These are phyloP conservation scores for Zygothrica quintamaculata DNA, from an alignment of 2,888 invertebrate species.

Conservation along the genomic window DNA sequence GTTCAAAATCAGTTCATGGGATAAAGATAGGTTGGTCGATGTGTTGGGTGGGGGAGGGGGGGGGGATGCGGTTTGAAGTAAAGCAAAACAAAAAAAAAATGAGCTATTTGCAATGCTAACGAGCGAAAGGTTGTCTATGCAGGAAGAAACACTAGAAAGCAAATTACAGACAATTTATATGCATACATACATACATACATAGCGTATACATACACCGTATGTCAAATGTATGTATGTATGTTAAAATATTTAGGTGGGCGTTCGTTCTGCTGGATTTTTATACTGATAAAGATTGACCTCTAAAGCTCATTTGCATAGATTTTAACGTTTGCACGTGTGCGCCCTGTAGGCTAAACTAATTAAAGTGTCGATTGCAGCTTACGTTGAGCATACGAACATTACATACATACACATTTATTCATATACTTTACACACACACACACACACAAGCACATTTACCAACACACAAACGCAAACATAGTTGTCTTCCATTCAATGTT, in stretches of 20 bases:
- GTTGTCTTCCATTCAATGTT: conserved; percentile 62
- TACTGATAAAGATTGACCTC: conserved; percentile 70
- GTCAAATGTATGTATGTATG: conserved; percentile 9
- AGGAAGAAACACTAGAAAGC: conserved; percentile 71
- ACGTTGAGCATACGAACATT: background rate
- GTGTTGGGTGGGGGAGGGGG: too few relatives aligned
- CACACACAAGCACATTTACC: conserved; percentile 1
- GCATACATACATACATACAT: conserved; percentile 13
- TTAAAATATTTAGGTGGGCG: conserved; percentile 45
- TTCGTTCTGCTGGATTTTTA: conserved; percentile 37
- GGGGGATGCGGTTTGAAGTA: background rate
- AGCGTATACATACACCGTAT: background rate
- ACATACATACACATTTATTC: background rate
- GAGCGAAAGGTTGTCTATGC: conserved; percentile 60
- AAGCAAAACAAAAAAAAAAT: too few relatives aligned
- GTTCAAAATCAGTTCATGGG: too few relatives aligned
- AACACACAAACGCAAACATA: conserved; percentile 4
- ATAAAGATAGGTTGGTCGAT: too few relatives aligned
- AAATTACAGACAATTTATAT: conserved; percentile 71
- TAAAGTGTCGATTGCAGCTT: conserved; percentile 33
- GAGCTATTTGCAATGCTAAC: conserved; percentile 53
- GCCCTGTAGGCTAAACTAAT: conserved; percentile 65
- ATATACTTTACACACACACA: background rate
- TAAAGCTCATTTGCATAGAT: conserved; percentile 62
- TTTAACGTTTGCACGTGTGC: conserved; percentile 66